Percentiles rank a stretch among this genome's conserved stretches.
Conservation (phyloP, 53 echinoderm and acorn worm genomes). For the Holothuria scabra region DNA sequence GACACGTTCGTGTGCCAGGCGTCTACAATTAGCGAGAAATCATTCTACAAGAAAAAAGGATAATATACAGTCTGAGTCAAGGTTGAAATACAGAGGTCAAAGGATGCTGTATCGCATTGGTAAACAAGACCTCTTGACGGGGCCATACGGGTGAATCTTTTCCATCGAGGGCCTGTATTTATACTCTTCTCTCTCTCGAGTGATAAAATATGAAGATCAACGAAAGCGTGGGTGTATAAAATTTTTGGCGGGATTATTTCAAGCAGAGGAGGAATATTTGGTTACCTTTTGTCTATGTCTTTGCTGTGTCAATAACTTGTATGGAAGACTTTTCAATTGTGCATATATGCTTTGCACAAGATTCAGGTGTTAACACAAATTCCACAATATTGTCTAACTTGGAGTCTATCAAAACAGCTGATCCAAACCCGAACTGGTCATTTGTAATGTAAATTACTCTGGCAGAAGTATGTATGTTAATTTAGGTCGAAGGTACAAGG, state of each 20-base stretch:
- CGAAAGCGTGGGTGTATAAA: conserved; percentile 40
- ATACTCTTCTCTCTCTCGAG: neutral
- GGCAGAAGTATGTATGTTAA: too few species aligned
- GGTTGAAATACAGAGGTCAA: conserved; percentile 9
- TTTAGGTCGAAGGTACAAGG: too few species aligned
- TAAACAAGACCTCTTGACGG: neutral
- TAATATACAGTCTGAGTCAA: conserved; percentile 24
- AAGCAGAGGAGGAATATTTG: conserved; percentile 12
- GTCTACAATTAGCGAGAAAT: conserved; percentile 89
- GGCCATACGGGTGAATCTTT: conserved; percentile 3
- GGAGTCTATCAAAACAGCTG: too few species aligned
- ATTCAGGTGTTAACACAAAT: too few species aligned
- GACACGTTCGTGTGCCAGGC: conserved; percentile 72
- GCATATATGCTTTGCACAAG: too few species aligned
- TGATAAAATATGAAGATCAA: conserved; percentile 23
- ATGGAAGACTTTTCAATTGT: too few species aligned
- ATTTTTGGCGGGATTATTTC: conserved; percentile 43
- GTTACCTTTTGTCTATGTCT: too few species aligned
- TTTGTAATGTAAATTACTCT: too few species aligned
- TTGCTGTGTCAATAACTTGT: too few species aligned
- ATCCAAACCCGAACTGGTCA: too few species aligned
- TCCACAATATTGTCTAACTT: too few species aligned
- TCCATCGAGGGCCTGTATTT: neutral
- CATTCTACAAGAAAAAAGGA: conserved; percentile 66
- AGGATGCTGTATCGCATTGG: conserved; percentile 3